Evolutionary conservation across 1,140 invertebrate genomes (phyloP).

Genomic region (Halesus radiatus): DNA sequence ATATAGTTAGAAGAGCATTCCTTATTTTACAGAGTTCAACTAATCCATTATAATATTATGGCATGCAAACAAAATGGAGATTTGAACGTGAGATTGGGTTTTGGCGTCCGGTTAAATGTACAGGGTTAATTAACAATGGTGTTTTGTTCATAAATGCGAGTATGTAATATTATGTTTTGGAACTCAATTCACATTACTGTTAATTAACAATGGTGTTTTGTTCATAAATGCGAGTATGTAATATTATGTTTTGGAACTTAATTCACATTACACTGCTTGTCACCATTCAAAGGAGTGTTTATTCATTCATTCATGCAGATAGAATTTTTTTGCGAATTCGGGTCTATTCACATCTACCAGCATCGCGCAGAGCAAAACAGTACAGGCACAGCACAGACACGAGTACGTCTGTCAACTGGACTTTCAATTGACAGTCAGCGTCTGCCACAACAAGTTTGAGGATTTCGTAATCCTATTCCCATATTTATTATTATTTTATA

Average conservation of each 20-base stretch:
- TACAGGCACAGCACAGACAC: too few species aligned
- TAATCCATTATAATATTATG: slow-evolving; percentile 12
- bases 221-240: not conserved
- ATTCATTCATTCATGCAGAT: too few species aligned
- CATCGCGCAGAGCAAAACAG: too few species aligned
- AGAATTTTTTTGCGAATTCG: too few species aligned
- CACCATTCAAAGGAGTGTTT: too few species aligned
- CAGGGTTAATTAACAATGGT: not conserved
- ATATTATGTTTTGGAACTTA: not conserved
- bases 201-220: not conserved
- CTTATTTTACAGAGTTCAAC: slow-evolving; percentile 50
- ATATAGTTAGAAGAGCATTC: slow-evolving; percentile 58
- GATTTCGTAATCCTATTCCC: too few species aligned
- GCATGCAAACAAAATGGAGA: slow-evolving; percentile 49
- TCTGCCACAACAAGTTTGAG: too few species aligned
- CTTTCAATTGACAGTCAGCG: too few species aligned
- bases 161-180: not conserved
- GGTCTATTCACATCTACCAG: too few species aligned
- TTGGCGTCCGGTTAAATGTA: not conserved
- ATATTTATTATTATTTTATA: too few species aligned
- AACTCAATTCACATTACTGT: not conserved
- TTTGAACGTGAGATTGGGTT: not conserved
- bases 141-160: not conserved
- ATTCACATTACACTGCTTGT: too few species aligned
- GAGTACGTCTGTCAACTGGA: too few species aligned